Evolutionary conservation across 2,797 vertebrate genomes (phyloP).

Genomic region (Coilia nasus): DNA sequence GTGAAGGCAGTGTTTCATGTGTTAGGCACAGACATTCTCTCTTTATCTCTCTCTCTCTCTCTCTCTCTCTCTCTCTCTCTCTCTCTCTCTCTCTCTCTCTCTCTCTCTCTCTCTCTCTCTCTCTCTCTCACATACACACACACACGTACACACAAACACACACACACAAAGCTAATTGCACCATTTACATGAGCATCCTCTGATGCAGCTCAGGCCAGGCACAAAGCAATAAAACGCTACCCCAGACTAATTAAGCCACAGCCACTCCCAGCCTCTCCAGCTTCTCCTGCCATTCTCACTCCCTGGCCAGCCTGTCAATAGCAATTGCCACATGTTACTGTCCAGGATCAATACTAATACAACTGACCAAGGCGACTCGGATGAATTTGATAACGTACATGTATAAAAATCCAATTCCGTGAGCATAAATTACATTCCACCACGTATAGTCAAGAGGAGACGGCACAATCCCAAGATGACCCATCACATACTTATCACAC

Average conservation of each 20-base stretch:
- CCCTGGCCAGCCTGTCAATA: not conserved
- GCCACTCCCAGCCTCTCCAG: not conserved
- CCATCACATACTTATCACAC: not conserved
- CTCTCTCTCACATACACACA: not conserved
- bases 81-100: too few relatives aligned
- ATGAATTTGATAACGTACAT: slow-evolving; percentile 17
- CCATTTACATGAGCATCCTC: slow-evolving; percentile 10
- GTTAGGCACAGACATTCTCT: not conserved
- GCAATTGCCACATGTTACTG: slow-evolving; percentile 10
- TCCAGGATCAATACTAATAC: slow-evolving; percentile 14
- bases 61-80: not conserved
- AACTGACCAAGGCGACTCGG: slow-evolving; percentile 5
- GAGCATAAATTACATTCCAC: not conserved
- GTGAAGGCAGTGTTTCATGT: not conserved
- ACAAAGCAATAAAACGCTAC: slow-evolving; percentile 6
- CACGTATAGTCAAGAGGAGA: not conserved
- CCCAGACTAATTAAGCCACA: not conserved
- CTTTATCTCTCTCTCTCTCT: not conserved
- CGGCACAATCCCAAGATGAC: not conserved
- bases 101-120: too few relatives aligned
- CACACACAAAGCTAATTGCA: slow-evolving; percentile 8
- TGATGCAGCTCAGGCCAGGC: not conserved
- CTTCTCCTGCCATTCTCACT: not conserved
- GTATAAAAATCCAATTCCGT: slow-evolving; percentile 18
- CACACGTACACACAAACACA: not conserved